Conservation (phyloP, 2,888 invertebrate species). For the Brachylomia viminalis region DNA sequence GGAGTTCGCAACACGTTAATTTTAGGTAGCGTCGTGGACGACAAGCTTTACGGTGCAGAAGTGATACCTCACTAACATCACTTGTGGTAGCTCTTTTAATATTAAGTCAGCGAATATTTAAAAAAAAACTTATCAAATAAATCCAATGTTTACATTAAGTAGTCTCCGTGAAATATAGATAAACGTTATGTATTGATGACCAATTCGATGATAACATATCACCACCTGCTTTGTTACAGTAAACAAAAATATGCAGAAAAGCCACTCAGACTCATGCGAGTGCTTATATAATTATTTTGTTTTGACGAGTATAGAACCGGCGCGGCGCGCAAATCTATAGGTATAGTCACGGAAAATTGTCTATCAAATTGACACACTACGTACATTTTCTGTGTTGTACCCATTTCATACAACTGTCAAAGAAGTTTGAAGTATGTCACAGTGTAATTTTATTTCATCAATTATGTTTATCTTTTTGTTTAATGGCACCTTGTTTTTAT, state of each 20-base stretch:
- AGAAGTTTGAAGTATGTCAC: too few relatives aligned
- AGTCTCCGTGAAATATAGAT: conserved; percentile 27
- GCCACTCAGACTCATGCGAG: neutral
- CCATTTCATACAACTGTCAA: neutral
- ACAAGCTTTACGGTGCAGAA: neutral
- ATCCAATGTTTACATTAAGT: conserved; percentile 32
- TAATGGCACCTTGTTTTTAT: too few relatives aligned
- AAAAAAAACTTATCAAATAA: conserved; percentile 12
- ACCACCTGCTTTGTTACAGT: neutral
- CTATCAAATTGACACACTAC: neutral
- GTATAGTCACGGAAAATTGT: neutral
- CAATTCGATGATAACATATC: conserved; percentile 26
- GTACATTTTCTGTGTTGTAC: neutral
- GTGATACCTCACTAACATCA: neutral
- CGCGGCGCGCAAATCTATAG: too few relatives aligned
- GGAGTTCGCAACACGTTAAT: too few relatives aligned
- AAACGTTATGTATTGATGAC: conserved; percentile 2
- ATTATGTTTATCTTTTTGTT: too few relatives aligned
- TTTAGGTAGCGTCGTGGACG: too few relatives aligned
- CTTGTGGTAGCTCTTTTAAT: neutral
- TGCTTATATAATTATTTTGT: neutral
- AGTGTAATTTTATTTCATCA: too few relatives aligned
- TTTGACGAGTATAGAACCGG: too few relatives aligned
- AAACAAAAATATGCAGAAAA: conserved; percentile 7
- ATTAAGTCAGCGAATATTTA: neutral